Evolutionary conservation across 2,797 vertebrate species (phyloP).

Genomic region (Urosaurus nigricauda): DNA sequence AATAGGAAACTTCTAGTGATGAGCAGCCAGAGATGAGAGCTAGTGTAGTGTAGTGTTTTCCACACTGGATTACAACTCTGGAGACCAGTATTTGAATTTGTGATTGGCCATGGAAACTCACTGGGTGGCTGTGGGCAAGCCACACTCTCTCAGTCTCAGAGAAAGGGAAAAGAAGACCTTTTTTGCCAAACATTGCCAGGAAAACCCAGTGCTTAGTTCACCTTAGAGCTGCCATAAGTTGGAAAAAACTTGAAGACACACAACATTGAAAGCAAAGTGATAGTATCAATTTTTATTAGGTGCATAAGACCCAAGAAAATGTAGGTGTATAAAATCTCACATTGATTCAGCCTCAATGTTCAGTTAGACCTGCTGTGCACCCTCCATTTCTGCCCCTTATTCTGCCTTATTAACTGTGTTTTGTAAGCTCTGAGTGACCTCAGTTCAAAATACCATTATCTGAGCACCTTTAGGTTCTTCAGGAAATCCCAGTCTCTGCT

Average conservation of each 20-base stretch:
- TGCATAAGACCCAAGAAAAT: not conserved
- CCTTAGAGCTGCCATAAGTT: too few relatives aligned
- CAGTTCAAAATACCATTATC: conserved; percentile 19
- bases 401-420: conserved; percentile 25
- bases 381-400: conserved; percentile 6
- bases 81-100: too few relatives aligned
- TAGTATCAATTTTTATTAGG: not conserved
- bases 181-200: too few relatives aligned
- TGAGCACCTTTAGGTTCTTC: conserved; percentile 8
- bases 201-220: too few relatives aligned
- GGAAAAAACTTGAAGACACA: too few relatives aligned
- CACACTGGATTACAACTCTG: too few relatives aligned
- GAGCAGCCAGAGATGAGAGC: not conserved
- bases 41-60: too few relatives aligned
- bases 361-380: not conserved
- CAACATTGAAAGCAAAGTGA: too few relatives aligned
- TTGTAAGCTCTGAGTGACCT: conserved; percentile 5
- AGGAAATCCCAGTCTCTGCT: conserved; percentile 27
- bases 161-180: too few relatives aligned
- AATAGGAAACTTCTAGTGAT: not conserved
- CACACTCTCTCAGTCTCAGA: too few relatives aligned
- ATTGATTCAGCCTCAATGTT: not conserved
- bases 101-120: too few relatives aligned
- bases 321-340: not conserved
- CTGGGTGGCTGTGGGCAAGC: too few relatives aligned